These are phyloP conservation scores for Trididemnum miniatum DNA, from an alignment of 23 tunicate species.

Conservation along the genomic window DNA sequence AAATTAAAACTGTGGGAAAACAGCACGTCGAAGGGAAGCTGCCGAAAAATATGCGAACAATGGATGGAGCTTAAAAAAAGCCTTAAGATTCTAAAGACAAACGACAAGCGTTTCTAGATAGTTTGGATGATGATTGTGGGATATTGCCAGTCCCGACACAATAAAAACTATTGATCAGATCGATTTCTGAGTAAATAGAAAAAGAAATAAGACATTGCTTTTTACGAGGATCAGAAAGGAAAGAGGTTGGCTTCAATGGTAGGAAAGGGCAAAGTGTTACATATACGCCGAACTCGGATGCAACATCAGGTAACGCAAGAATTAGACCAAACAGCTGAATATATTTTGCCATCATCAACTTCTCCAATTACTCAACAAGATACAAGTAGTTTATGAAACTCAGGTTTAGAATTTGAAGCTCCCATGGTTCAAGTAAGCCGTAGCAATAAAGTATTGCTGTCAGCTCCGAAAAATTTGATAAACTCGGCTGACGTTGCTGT, in stretches of 20 bases:
- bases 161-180: background rate
- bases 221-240: background rate
- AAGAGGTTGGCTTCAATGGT: background rate
- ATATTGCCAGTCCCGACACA: background rate
- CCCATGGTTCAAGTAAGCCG: too few relatives aligned
- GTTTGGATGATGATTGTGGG: background rate
- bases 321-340: too few relatives aligned
- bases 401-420: too few relatives aligned
- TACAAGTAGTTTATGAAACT: too few relatives aligned
- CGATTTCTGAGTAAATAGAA: background rate
- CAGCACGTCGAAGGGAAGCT: background rate
- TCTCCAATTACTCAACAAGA: too few relatives aligned
- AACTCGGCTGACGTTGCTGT: too few relatives aligned
- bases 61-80: background rate
- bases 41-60: background rate
- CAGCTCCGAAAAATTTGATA: too few relatives aligned
- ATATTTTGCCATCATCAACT: too few relatives aligned
- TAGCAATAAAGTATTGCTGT: too few relatives aligned
- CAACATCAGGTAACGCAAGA: too few relatives aligned
- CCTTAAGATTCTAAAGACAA: background rate
- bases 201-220: background rate
- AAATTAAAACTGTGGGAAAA: background rate
- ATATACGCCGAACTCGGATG: too few relatives aligned
- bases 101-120: background rate
- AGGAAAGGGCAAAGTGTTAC: background rate